These are phyloP conservation scores for Drosophila trichaetosa DNA, from an alignment of 2,888 invertebrate genomes.

Conservation along the genomic window DNA sequence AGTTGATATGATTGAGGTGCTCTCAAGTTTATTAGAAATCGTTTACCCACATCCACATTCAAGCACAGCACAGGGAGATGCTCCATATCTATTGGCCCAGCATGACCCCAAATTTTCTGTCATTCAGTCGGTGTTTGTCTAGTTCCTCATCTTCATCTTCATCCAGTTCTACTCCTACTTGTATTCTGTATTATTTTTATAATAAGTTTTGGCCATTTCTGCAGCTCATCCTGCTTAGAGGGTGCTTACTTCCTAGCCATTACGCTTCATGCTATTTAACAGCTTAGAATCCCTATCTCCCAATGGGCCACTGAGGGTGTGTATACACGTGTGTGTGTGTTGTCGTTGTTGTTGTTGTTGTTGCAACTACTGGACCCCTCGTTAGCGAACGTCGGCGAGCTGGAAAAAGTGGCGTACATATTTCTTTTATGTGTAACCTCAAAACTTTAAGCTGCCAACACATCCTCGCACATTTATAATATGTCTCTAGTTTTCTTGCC, in stretches of 20 bases:
- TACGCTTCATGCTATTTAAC: slow-evolving; percentile 70
- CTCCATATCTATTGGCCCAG: neutral
- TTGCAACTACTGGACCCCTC: slow-evolving; percentile 36
- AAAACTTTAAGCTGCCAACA: slow-evolving; percentile 70
- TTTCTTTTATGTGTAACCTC: slow-evolving; percentile 72
- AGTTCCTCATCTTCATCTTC: slow-evolving; percentile 1
- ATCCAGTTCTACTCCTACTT: slow-evolving; percentile 16
- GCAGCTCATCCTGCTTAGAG: slow-evolving; percentile 77
- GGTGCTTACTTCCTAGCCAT: slow-evolving; percentile 73
- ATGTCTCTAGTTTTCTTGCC: slow-evolving; percentile 43
- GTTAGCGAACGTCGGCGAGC: slow-evolving; percentile 46
- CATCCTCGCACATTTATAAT: slow-evolving; percentile 28
- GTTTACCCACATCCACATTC: slow-evolving; percentile 31
- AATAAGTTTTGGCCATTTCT: slow-evolving; percentile 77
- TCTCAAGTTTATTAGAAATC: slow-evolving; percentile 45
- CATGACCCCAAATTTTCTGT: slow-evolving; percentile 15
- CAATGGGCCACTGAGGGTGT: neutral
- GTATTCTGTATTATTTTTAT: slow-evolving; percentile 68
- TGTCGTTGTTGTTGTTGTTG: slow-evolving; percentile 14
- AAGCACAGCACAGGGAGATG: neutral
- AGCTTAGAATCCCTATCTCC: slow-evolving; percentile 54
- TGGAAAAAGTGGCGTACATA: slow-evolving; percentile 53
- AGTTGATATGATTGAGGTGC: slow-evolving; percentile 64
- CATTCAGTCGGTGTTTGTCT: slow-evolving; percentile 6
- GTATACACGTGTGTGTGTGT: neutral